A percentile compares a stretch with the other conserved stretches of the same genome.
Evolutionary conservation across 2,113 vertebrate species (phyloP).

Genomic region (Montifringilla adamsi): DNA sequence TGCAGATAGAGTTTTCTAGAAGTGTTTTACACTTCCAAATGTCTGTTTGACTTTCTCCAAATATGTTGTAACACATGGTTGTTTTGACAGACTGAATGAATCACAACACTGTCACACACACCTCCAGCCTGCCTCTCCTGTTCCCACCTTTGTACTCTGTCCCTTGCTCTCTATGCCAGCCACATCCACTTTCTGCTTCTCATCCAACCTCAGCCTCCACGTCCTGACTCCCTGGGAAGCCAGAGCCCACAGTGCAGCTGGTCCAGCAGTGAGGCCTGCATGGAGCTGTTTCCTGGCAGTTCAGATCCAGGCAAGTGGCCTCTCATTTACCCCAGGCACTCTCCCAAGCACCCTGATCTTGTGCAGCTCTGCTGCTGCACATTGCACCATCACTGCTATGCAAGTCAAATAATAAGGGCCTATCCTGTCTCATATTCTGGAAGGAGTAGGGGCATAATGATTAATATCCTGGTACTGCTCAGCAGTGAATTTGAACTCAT

Average conservation of each 20-base stretch:
- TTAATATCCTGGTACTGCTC: not conserved
- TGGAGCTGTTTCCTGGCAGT: not conserved
- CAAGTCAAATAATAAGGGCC: not conserved
- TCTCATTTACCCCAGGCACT: not conserved
- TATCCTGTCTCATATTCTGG: not conserved
- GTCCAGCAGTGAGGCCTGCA: not conserved
- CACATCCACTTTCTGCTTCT: not conserved
- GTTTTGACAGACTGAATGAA: not conserved
- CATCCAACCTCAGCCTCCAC: not conserved
- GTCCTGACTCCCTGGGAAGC: not conserved
- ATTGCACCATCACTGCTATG: not conserved
- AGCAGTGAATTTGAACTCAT: not conserved
- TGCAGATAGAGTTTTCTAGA: slow-evolving; percentile 50
- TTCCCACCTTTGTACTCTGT: not conserved
- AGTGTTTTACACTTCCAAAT: not conserved
- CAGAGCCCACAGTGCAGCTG: not conserved
- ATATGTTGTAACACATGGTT: not conserved
- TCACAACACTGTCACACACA: not conserved
- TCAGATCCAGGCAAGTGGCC: not conserved
- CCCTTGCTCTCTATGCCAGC: not conserved
- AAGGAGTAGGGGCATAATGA: not conserved
- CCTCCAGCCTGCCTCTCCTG: not conserved
- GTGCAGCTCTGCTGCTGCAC: not conserved
- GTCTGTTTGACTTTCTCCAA: not conserved
- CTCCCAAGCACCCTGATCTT: not conserved